These are phyloP conservation scores for Glareola pratincola DNA, from an alignment of 2,113 vertebrate species.

Conservation along the genomic window DNA sequence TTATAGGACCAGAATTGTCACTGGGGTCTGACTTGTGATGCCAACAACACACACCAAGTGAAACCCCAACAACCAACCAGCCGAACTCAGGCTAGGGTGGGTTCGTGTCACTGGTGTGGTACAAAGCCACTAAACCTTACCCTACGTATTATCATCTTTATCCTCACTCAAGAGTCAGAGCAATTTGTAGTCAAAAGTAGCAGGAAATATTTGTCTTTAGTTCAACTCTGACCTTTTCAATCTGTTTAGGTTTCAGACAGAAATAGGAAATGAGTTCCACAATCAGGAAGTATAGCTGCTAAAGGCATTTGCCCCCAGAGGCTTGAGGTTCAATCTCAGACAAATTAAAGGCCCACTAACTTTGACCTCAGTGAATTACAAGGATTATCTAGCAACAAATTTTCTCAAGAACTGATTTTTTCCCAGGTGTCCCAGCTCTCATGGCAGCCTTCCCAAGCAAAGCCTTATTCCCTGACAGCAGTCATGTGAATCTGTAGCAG, in stretches of 20 bases:
- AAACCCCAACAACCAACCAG: neutral
- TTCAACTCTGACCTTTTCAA: constrained; percentile 54
- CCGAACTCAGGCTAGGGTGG: neutral
- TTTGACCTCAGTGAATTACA: constrained; percentile 32
- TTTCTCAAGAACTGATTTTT: constrained; percentile 26
- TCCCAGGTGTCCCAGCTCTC: constrained; percentile 8
- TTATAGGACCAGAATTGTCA: neutral
- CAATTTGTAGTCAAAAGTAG: neutral
- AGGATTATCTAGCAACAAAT: constrained; percentile 16
- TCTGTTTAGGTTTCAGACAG: constrained; percentile 58
- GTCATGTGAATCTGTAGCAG: neutral
- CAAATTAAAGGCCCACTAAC: constrained; percentile 32
- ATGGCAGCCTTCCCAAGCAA: neutral
- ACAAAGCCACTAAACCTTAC: neutral
- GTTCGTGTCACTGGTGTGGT: neutral
- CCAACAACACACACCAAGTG: neutral
- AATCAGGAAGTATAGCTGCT: constrained; percentile 62
- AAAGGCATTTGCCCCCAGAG: constrained; percentile 35
- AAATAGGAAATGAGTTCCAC: constrained; percentile 62
- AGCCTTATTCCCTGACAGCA: neutral
- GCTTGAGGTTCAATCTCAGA: constrained; percentile 38
- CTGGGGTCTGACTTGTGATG: neutral
- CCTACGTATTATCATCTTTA: neutral
- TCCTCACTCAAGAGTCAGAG: neutral
- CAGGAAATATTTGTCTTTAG: constrained; percentile 52